These are phyloP conservation scores for Stichodactyla mertensii DNA, from an alignment of 64 coral and sea anemone genomes.

Conservation along the genomic window DNA sequence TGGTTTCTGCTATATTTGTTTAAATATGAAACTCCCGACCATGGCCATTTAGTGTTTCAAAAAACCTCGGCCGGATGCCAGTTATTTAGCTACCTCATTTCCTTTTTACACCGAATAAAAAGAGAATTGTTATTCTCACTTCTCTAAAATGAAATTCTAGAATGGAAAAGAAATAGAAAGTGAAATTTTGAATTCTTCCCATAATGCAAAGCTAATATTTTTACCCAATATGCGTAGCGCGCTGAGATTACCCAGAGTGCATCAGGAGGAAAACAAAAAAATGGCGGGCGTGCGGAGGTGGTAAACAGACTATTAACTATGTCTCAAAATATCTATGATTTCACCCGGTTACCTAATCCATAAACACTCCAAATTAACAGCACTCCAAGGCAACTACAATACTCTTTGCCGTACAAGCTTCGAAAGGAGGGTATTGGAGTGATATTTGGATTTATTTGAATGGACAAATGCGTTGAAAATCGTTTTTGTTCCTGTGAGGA, in stretches of 20 bases:
- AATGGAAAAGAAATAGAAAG: too few relatives aligned
- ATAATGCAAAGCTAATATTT: background rate
- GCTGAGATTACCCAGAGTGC: constrained; percentile 37
- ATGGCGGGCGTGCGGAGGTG: constrained; percentile 56
- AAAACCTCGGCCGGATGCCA: too few relatives aligned
- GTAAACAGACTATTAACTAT: background rate
- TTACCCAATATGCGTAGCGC: background rate
- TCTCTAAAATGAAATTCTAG: too few relatives aligned
- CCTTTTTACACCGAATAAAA: too few relatives aligned
- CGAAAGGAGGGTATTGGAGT: background rate
- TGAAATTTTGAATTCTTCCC: background rate
- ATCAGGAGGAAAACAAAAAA: constrained; percentile 53
- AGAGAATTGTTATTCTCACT: too few relatives aligned
- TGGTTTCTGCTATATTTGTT: too few relatives aligned
- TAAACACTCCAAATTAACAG: constrained; percentile 19
- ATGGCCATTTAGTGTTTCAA: too few relatives aligned
- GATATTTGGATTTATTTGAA: background rate
- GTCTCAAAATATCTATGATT: constrained; percentile 51
- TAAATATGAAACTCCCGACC: too few relatives aligned
- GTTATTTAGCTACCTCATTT: too few relatives aligned
- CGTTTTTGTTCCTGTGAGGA: constrained; percentile 20
- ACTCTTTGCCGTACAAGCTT: background rate
- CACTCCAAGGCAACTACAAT: background rate
- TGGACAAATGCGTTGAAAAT: constrained; percentile 20
- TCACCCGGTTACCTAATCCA: constrained; percentile 12